Evolutionary conservation across 2,888 invertebrate species (phyloP).

Genomic region (Drosophila rellima): DNA sequence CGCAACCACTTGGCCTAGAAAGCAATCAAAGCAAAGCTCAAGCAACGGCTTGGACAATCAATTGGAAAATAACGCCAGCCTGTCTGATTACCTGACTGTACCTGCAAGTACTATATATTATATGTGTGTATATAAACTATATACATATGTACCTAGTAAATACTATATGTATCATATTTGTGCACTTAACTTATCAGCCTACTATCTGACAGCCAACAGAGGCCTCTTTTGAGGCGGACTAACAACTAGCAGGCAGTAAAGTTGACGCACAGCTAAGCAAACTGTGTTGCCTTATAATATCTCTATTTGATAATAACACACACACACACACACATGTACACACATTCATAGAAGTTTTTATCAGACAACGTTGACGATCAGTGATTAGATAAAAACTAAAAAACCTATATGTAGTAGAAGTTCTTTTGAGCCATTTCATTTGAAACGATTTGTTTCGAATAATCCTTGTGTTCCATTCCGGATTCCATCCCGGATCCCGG

Average conservation of each 20-base stretch:
- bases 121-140: background rate
- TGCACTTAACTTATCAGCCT: slow-evolving; percentile 63
- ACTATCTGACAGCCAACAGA: slow-evolving; percentile 68
- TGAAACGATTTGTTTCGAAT: background rate
- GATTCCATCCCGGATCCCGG: slow-evolving; percentile 8
- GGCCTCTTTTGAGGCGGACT: slow-evolving; percentile 65
- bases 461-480: slow-evolving; percentile 37
- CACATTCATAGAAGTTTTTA: slow-evolving; percentile 32
- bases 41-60: slow-evolving; percentile 45
- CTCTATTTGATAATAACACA: slow-evolving; percentile 48
- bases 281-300: slow-evolving; percentile 49
- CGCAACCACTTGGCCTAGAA: slow-evolving; percentile 79
- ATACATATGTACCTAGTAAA: slow-evolving; percentile 3
- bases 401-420: slow-evolving; percentile 2
- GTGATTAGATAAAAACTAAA: slow-evolving; percentile 50
- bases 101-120: slow-evolving; percentile 26
- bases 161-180: slow-evolving; percentile 40
- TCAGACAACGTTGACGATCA: slow-evolving; percentile 52
- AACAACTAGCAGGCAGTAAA: slow-evolving; percentile 34
- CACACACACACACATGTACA: slow-evolving; percentile 7
- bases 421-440: slow-evolving; percentile 5
- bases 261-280: slow-evolving; percentile 73
- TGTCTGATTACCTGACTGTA: slow-evolving; percentile 77
- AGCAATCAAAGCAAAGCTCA: slow-evolving; percentile 57
- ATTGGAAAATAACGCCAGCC: slow-evolving; percentile 64